Base-by-base conservation (phyloP, 2,888 invertebrate species). In the Pseudoips prasinana region DNA sequence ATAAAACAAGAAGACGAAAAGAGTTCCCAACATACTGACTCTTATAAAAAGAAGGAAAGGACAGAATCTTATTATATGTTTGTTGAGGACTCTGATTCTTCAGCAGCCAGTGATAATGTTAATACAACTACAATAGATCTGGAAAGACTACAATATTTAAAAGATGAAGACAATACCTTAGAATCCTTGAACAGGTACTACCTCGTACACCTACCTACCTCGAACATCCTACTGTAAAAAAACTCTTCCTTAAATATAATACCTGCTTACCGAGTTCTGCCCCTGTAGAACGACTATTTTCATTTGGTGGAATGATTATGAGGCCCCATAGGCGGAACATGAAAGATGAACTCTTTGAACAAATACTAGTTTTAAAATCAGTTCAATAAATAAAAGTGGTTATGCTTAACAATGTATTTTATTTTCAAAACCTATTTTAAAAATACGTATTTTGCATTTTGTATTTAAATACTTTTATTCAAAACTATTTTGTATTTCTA, bases 231-330 rank as follows among this genome's bases (percentile, higher is more conserved):
- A 40, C 7, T 24, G 22, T 31, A 39, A 35, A 40, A 40, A 40
- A 14, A 14, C 14, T 14, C 14, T 14, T 14, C 14, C 14, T 14
- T 14, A 40, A 35, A 14, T 33, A 39, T 42, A 20, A 42, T 36
- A 23, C 22, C 22, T 22, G 22, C 22, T 45, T 42, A 27, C 45
- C 39, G n/a, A 48, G 49, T 33, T 46, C 50, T 39, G 50, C 44
- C 29, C 50, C 46, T 39, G 39, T 42, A 11, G 41, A 50, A 34
- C 33, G 41, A 46, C 44, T 47, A 23, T 47, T 52, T 37, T 52
- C 46, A 6, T 47, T 40, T 39, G 36, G 40, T 27, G 46, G 37
- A 25, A 40, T 45, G 47, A 47, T 44, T 24, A 39, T 37, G 34
- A 36, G 39, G 28, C 44, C 44, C 22, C 36, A 44, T 28, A 29